phyloP scores from a whole-genome alignment of 2,888 invertebrate species.

The Eilema sororculum region DNA sequence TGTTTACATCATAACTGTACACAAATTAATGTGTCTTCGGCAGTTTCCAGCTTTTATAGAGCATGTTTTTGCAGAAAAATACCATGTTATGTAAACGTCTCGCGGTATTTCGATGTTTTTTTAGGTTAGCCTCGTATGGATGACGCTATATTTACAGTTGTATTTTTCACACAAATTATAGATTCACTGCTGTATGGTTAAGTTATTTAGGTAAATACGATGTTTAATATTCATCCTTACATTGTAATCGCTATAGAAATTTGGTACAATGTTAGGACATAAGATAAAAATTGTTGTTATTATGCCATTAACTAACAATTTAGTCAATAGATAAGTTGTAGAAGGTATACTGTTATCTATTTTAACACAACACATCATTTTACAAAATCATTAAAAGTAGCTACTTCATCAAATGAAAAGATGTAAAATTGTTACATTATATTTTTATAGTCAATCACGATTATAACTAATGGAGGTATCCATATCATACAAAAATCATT shows the following conservation, averaged over 20 bases:
- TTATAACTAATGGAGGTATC: background rate
- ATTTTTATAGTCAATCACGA: background rate
- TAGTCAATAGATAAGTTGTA: background rate
- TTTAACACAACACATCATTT: background rate
- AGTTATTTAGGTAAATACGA: background rate
- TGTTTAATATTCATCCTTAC: constrained; percentile 21
- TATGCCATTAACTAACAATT: constrained; percentile 25
- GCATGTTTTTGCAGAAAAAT: constrained; percentile 38
- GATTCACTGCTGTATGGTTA: background rate
- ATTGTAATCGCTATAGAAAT: constrained; percentile 22
- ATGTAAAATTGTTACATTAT: background rate
- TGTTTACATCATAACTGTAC: constrained; percentile 52
- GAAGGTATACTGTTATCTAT: background rate
- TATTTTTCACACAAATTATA: constrained; percentile 31
- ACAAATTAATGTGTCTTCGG: constrained; percentile 22
- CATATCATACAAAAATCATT: background rate
- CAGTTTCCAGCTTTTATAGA: constrained; percentile 21
- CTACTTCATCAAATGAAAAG: background rate
- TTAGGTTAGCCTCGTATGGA: constrained; percentile 59
- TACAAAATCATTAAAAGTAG: background rate
- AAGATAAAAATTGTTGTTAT: constrained; percentile 25
- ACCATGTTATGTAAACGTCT: constrained; percentile 58
- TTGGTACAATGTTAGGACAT: constrained; percentile 27
- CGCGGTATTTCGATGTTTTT: constrained; percentile 46
- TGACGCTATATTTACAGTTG: constrained; percentile 44